These are phyloP conservation scores for Sebastes itinus DNA, from an alignment of 2,797 vertebrate species.

Conservation along the genomic window DNA sequence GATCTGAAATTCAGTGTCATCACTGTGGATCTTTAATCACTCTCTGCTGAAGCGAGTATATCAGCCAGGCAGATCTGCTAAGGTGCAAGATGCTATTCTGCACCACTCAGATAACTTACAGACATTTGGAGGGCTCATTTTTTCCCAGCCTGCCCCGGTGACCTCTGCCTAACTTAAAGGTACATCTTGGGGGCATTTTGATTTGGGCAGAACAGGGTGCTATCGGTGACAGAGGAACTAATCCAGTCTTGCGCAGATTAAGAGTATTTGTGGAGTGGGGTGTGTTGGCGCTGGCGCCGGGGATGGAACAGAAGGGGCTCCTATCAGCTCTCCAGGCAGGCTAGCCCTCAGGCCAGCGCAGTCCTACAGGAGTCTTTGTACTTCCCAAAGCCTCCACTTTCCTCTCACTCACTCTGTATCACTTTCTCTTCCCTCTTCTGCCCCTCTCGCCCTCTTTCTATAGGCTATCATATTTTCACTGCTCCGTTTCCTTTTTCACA, in stretches of 20 bases:
- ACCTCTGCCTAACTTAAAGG: constrained; percentile 87
- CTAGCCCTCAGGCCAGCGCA: constrained; percentile 82
- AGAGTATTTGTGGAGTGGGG: constrained; percentile 81
- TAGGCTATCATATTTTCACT: constrained; percentile 50
- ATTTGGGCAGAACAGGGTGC: constrained; percentile 82
- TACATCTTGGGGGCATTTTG: constrained; percentile 85
- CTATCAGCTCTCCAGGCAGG: constrained; percentile 86
- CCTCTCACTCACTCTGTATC: constrained; percentile 64
- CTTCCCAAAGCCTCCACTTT: constrained; percentile 78
- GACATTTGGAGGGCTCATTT: constrained; percentile 77
- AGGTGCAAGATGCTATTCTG: constrained; percentile 82
- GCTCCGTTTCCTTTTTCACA: constrained; percentile 38
- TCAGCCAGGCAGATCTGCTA: constrained; percentile 78
- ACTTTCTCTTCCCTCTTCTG: constrained; percentile 62
- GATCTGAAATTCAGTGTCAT: constrained; percentile 77
- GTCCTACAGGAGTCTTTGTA: constrained; percentile 87
- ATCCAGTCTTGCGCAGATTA: constrained; percentile 89
- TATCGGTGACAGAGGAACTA: constrained; percentile 86
- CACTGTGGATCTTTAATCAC: constrained; percentile 74
- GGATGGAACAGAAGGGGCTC: constrained; percentile 73
- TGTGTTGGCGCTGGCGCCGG: constrained; percentile 73
- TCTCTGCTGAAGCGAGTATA: constrained; percentile 70
- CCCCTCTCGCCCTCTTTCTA: constrained; percentile 47
- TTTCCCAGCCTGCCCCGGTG: constrained; percentile 75
- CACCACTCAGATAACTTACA: constrained; percentile 81